phyloP scores from a whole-genome alignment of 2,797 vertebrate species.

The Eleutherodactylus coqui region DNA sequence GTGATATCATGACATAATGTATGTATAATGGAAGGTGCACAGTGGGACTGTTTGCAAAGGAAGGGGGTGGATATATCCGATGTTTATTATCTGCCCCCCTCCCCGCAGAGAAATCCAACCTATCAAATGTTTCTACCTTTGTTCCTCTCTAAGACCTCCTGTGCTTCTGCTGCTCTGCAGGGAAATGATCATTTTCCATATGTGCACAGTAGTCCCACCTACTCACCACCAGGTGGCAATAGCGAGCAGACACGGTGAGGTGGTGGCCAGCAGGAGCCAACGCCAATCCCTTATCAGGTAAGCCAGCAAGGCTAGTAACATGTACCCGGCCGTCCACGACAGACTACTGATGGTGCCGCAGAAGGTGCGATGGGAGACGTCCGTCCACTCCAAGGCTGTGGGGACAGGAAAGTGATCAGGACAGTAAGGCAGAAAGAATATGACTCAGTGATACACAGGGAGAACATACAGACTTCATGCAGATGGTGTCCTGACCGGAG shows the following conservation, averaged over 20 bases:
- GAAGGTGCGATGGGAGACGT: slow-evolving; percentile 80
- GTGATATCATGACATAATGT: too few relatives aligned
- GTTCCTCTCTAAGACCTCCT: background rate
- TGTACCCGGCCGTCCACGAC: slow-evolving; percentile 83
- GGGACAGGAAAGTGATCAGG: background rate
- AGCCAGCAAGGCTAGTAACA: slow-evolving; percentile 81
- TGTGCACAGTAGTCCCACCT: background rate
- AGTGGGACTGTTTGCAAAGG: too few relatives aligned
- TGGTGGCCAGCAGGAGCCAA: slow-evolving; percentile 79
- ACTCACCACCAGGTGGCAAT: slow-evolving; percentile 83
- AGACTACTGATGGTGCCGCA: slow-evolving; percentile 76
- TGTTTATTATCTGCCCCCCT: too few relatives aligned
- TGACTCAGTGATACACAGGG: too few relatives aligned
- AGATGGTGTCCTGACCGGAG: too few relatives aligned
- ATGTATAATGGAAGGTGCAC: background rate
- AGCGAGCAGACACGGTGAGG: slow-evolving; percentile 78
- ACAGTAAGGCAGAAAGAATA: background rate
- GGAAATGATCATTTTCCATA: background rate
- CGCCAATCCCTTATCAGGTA: slow-evolving; percentile 86
- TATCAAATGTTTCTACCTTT: too few relatives aligned
- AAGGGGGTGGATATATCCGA: too few relatives aligned
- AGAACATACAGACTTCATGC: too few relatives aligned
- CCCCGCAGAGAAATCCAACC: too few relatives aligned
- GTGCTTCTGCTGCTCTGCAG: background rate
- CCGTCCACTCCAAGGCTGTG: slow-evolving; percentile 86